Conservation (phyloP, 2,797 vertebrate species). For the Premnoplex brunnescens region DNA sequence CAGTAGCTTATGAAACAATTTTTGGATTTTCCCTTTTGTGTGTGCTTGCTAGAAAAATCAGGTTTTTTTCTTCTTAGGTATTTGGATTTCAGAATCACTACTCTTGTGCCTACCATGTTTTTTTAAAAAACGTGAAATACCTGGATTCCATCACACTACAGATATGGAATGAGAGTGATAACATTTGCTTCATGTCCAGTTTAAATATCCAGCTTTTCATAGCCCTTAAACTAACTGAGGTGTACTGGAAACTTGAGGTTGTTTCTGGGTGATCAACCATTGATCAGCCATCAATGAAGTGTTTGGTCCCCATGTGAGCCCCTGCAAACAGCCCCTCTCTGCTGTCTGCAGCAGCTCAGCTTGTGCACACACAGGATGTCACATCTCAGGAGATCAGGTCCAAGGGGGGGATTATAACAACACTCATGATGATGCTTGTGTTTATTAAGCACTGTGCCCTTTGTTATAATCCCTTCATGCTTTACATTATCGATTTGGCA, state of each 20-base stretch:
- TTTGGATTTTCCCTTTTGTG: background rate
- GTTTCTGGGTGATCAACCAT: background rate
- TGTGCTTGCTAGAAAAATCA: background rate
- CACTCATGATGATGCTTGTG: background rate
- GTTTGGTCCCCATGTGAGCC: background rate
- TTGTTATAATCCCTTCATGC: background rate
- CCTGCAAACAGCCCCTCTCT: background rate
- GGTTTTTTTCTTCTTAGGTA: background rate
- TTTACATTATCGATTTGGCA: constrained; percentile 21
- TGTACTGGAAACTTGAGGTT: background rate
- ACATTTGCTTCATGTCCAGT: background rate
- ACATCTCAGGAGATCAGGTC: background rate
- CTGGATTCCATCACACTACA: background rate
- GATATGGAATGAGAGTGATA: background rate
- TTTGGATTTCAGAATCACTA: background rate
- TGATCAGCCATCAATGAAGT: background rate
- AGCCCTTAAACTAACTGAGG: background rate
- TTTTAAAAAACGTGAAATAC: background rate
- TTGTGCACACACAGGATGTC: background rate
- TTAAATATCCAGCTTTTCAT: background rate
- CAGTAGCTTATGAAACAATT: background rate
- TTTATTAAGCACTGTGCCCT: background rate
- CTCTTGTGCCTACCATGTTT: background rate
- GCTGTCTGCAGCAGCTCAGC: background rate
- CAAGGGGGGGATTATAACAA: background rate